phyloP scores from a whole-genome alignment of 2,113 vertebrate genomes.

The Grus americana region DNA sequence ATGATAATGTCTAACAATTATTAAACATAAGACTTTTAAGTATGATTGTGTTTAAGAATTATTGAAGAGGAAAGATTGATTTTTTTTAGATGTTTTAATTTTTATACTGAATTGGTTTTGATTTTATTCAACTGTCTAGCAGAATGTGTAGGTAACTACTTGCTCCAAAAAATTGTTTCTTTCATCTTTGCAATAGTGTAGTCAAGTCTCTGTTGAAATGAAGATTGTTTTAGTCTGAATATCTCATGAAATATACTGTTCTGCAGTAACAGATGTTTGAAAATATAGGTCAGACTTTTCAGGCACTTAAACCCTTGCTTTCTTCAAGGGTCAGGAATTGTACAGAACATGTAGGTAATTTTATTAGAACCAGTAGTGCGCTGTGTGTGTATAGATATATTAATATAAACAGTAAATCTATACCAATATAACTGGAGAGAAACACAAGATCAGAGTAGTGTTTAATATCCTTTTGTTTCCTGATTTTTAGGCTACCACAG shows the following conservation, averaged over 20 bases:
- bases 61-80: background rate
- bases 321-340: background rate
- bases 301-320: background rate
- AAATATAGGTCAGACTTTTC: background rate
- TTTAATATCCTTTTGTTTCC: conserved; percentile 55
- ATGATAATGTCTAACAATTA: background rate
- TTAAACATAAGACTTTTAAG: background rate
- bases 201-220: background rate
- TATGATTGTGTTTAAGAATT: background rate
- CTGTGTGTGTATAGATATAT: rapidly evolving
- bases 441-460: background rate
- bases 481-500: conserved; percentile 86
- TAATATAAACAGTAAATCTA: background rate
- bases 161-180: background rate
- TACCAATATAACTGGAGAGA: background rate
- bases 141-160: background rate
- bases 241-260: background rate
- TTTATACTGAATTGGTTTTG: background rate
- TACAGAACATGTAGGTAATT: background rate
- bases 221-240: background rate
- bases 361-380: background rate
- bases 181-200: background rate
- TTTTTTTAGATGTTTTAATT: background rate
- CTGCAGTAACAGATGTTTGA: background rate
- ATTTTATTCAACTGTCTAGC: background rate